Base-by-base conservation (phyloP, 2,113 vertebrate species). In the Petromus typicus region DNA sequence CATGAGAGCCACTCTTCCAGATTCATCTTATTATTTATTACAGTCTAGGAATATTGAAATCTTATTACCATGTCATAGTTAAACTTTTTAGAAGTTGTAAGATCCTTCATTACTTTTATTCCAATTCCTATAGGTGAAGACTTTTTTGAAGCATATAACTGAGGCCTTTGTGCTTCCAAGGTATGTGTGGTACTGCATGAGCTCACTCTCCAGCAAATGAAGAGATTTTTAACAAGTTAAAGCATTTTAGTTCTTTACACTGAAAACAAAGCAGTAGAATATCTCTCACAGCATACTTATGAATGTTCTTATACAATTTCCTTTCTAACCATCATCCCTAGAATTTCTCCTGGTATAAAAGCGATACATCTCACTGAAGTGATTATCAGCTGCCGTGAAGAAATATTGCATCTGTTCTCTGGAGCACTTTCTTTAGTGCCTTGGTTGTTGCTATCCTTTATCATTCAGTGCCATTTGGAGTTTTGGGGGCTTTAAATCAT, bases 311-410 rank as follows among this genome's bases (percentile, higher is more conserved):
- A 80, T 3, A 75, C 37, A 20, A 61, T 93, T 79, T 80, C 64
- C 64, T 51, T 56, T 30, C 23, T 54, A 71, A 6, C 81, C 51
- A 0, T 79, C 56, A 54, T 86, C 30, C 73, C 20, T 75, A n/a
- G 8, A 76, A 73, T 83, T 96, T 96, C 73, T 81, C 25, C 71
- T 54, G 18, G 9, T 66, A 81, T 57, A 59, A 86, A 93, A 91
- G 83, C 1, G 20, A 66, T 73, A 8, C 40, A 76, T 93, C 61
- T 92, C 64, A 32, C 88, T 81, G 86, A 80, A 80, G 89, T 95
- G 91, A 95, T 95, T 88, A 95, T 86, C 37, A 56, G 1, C 14
- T 92, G 94, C 95, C 95, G 91, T 78, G 56, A 94, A 96, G 95
- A 95, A 90, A 91, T 94, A 95, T 95, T 80, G 64, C 32, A 45